Evolutionary conservation across 2,113 vertebrate genomes (phyloP), one percentile per base, ranked within the genome.

Genomic region (Grantiella picta): DNA sequence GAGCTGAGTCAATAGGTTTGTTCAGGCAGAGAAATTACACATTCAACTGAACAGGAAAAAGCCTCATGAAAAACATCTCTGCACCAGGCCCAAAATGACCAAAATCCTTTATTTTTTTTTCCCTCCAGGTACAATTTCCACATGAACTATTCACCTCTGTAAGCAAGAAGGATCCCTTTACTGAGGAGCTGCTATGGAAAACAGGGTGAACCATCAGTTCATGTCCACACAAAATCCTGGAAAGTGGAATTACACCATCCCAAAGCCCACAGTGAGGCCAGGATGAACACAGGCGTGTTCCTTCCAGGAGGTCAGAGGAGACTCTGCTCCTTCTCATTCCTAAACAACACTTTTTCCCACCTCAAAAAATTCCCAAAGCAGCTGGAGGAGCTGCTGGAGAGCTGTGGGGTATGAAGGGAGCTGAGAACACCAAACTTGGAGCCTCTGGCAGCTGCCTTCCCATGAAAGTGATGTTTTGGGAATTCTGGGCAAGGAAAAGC

Each of bases 1-100:
- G 90, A 88, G 92, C 93, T 96, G 90, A 96, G 84, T 61, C 94
- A 96, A 95, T 91, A 90, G 93, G 93, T 92, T 94, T 81, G 73
- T 36, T 83, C 17, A 86, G 91, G 93, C 92, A 81, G 85, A 93
- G 82, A 88, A 96, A 96, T 81, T 87, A 64, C 35, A n/a, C 59
- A n/a, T 72, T 73, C 59, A 81, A 80, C 54, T 1, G 15, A 94
- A 47, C 20, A n/a, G 25, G 44, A 23, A 63, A 94, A 86, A 70
- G 36, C 83, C 45, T 40, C 35, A 9, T 18, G 50, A 14, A 66
- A 90, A 92, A 21, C 50, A 73, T 61, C 38, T 45, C 89, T 72
- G 69, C 35, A 61, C 45, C 76, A 73, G 33, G 31, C 22, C 57
- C 64, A 38, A 19, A 7, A 89, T 52, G n/a, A 83, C 72, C 78